Conservation (phyloP, 2,797 vertebrate species). For the Etheostoma nigrum region DNA sequence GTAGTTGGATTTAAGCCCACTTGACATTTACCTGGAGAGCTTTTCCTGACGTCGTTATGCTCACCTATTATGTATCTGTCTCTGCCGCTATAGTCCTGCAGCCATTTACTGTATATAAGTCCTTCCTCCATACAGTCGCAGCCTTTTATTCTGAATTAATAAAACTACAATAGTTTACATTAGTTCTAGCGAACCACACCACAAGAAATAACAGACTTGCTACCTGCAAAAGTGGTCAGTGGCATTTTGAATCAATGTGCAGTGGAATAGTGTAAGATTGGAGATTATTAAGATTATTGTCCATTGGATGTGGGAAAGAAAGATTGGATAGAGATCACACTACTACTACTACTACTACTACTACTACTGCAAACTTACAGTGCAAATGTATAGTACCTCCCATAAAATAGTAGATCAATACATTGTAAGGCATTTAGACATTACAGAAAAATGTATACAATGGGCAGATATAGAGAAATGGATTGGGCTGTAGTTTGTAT, state of each 20-base stretch:
- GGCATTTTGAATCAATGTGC: neutral
- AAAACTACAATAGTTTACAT: constrained; percentile 17
- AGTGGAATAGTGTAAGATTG: neutral
- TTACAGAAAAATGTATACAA: neutral
- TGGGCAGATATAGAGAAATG: neutral
- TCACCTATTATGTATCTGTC: constrained; percentile 39
- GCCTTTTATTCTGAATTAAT: constrained; percentile 16
- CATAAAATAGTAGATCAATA: neutral
- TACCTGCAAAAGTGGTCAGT: neutral
- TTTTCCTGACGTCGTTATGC: constrained; percentile 26
- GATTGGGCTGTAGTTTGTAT: neutral
- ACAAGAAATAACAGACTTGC: constrained; percentile 4
- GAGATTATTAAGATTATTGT: neutral
- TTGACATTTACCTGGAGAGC: constrained; percentile 71
- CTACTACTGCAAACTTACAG: neutral
- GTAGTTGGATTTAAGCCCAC: constrained; percentile 61
- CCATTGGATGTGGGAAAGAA: neutral
- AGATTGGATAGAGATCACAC: neutral
- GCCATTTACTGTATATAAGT: constrained; percentile 10
- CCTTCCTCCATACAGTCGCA: neutral
- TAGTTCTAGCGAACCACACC: constrained; percentile 9
- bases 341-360: too few relatives aligned
- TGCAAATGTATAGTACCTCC: neutral
- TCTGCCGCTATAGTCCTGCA: neutral
- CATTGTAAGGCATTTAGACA: neutral